Evolutionary conservation across 2,888 invertebrate genomes (phyloP).

Genomic region (Nebria salina): DNA sequence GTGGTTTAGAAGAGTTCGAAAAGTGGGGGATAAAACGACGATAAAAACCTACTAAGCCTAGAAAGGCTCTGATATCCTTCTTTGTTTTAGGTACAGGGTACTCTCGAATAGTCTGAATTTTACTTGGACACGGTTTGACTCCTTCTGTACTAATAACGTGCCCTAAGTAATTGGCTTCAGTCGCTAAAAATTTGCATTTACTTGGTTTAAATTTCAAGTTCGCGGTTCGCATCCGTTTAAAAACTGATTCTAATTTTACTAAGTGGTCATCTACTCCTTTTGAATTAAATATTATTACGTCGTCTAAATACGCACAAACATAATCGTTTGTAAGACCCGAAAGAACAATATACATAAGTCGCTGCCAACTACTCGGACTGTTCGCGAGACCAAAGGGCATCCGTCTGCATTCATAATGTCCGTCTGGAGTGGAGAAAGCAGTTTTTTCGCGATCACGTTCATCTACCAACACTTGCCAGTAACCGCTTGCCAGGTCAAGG

Average conservation of each 20-base stretch:
- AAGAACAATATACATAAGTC: constrained; percentile 53
- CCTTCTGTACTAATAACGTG: constrained; percentile 49
- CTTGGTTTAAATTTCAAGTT: no score
- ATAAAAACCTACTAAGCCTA: constrained; percentile 33
- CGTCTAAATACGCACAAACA: no score
- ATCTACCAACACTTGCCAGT: constrained; percentile 53
- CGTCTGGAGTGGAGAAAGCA: constrained; percentile 54
- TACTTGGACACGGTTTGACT: background rate
- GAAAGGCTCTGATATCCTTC: constrained; percentile 47
- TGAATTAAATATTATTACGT: no score
- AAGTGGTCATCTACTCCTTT: no score
- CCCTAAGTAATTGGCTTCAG: constrained; percentile 16
- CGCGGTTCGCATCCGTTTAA: no score
- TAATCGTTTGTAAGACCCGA: constrained; percentile 48
- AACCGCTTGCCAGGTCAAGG: no score
- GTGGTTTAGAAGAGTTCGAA: no score
- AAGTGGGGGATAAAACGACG: no score
- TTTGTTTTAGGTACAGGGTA: constrained; percentile 8
- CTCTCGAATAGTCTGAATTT: no score
- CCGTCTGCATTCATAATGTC: constrained; percentile 52
- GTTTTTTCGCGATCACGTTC: constrained; percentile 53
- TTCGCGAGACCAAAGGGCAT: constrained; percentile 49
- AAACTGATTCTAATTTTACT: no score
- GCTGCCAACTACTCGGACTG: constrained; percentile 51
- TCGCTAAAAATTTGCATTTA: no score